phyloP scores from a whole-genome alignment of 2,888 invertebrate species.

The Acanthacorydalis orientalis region DNA sequence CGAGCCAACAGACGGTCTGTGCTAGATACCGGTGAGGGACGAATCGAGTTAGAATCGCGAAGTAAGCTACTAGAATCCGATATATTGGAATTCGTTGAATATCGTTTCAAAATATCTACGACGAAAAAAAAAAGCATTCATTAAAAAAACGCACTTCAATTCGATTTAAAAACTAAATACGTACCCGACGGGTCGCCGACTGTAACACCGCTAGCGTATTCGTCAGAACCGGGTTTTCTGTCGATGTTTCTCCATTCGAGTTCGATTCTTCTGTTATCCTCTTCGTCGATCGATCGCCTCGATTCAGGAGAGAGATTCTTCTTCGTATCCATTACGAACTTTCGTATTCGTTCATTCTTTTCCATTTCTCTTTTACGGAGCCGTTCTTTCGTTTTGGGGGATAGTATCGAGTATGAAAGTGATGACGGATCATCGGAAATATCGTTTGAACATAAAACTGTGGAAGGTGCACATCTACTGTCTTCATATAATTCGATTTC shows the following conservation, averaged over 20 bases:
- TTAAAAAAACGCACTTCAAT: no score
- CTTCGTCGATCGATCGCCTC: slow-evolving; percentile 23
- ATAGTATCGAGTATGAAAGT: slow-evolving; percentile 10
- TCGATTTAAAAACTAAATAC: no score
- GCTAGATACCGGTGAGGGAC: background rate
- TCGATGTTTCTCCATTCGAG: slow-evolving; percentile 21
- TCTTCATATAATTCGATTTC: background rate
- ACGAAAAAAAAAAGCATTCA: background rate
- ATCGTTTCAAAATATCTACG: background rate
- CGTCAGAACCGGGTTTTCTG: background rate
- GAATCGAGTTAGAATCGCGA: background rate
- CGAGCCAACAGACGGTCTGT: background rate
- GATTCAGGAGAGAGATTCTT: slow-evolving; percentile 34
- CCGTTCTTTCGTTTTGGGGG: background rate
- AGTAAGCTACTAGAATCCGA: no score
- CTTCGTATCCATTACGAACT: slow-evolving; percentile 62
- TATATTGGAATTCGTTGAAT: no score
- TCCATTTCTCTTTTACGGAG: background rate
- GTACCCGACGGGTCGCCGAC: no score
- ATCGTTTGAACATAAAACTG: slow-evolving; percentile 5
- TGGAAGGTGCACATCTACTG: background rate
- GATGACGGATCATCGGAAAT: slow-evolving; percentile 17
- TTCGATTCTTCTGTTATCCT: slow-evolving; percentile 34
- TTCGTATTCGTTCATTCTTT: slow-evolving; percentile 30
- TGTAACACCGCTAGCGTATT: no score